Base-by-base conservation (phyloP, 2,113 vertebrate genomes). In the Chunga burmeisteri region DNA sequence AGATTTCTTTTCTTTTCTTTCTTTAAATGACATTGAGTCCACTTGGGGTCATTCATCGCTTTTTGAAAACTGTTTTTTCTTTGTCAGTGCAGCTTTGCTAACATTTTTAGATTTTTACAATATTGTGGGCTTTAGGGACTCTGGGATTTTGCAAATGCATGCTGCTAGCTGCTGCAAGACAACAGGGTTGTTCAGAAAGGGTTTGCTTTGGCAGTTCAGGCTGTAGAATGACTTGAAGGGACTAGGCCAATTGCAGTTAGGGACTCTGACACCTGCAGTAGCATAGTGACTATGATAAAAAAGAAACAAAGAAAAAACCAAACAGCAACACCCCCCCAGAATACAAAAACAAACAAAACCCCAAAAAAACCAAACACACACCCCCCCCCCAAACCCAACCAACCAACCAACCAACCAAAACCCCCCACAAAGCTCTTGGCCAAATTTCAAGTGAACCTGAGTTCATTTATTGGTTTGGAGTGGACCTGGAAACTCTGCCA, bases 181-280 rank as follows among this genome's bases (percentile, higher is more conserved):
- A 81, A 86, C 85, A 74, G 4, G 27, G 19, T 40, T 90, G 55
- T 72, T 89, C 89, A 78, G 86, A 53, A 87, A 81, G 34, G 47
- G 61, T 93, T 95, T 95, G 11, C 40, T 96, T 93, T 95, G 74
- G 74, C 96, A 90, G 74, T 66, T 85, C 27, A 65, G 58, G 36
- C 52, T 46, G 34, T 75, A 47, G 58, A 65, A 52, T 38, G 18
- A 32, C 66, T 85, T 65, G 36, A 91, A 87, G 49, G 42, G 23
- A 53, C 90, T 75, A 91, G 67, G 38, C 34, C 46, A 29, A 17
- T 68, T 93, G 71, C 36, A 85, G 4, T 77, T 75, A 63, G 12
- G 34, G 52, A 40, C 34, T 74, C 73, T 46, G 52, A 56, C 74
- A 91, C 81, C 81, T 83, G 53, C 30, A 61, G 26, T 18, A 46